Evolutionary conservation across 2,888 invertebrate genomes (phyloP).

Genomic region (Elmis aenea): DNA sequence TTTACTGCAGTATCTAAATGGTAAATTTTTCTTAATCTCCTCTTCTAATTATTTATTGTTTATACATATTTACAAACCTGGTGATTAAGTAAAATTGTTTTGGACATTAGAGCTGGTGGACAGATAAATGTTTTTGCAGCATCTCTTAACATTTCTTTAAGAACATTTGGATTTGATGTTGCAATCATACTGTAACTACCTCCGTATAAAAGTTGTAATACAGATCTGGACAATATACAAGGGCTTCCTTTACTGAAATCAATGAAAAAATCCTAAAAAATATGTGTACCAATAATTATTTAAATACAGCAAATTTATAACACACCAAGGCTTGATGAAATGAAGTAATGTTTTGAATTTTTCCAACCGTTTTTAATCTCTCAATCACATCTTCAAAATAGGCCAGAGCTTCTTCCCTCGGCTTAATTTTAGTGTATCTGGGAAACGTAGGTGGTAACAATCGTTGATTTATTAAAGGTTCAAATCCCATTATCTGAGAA

Average conservation of each 20-base stretch:
- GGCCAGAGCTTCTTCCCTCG: constrained; percentile 69
- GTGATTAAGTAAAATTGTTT: constrained; percentile 60
- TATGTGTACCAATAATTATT: too few relatives aligned
- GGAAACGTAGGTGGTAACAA: constrained; percentile 97
- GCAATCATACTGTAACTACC: constrained; percentile 49
- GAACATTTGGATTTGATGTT: constrained; percentile 57
- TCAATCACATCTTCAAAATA: constrained; percentile 81
- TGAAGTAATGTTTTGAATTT: constrained; percentile 70
- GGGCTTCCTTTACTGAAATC: constrained; percentile 85
- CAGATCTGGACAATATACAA: constrained; percentile 87
- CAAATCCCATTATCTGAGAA: constrained; percentile 87
- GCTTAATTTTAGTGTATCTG: constrained; percentile 88
- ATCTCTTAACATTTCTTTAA: constrained; percentile 73
- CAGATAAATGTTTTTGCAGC: constrained; percentile 83
- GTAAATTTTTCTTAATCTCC: too few relatives aligned
- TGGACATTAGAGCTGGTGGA: constrained; percentile 80
- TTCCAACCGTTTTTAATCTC: constrained; percentile 74
- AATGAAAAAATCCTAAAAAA: constrained; percentile 70
- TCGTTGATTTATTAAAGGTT: constrained; percentile 92
- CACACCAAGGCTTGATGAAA: constrained; percentile 78
- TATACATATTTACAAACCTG: constrained; percentile 47
- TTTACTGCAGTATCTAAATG: too few relatives aligned
- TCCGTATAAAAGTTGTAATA: constrained; percentile 77
- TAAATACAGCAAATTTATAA: too few relatives aligned
- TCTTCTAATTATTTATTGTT: constrained; percentile 3